These are phyloP conservation scores for Thaumetopoea pityocampa DNA, from an alignment of 1,140 invertebrate species.

Conservation along the genomic window DNA sequence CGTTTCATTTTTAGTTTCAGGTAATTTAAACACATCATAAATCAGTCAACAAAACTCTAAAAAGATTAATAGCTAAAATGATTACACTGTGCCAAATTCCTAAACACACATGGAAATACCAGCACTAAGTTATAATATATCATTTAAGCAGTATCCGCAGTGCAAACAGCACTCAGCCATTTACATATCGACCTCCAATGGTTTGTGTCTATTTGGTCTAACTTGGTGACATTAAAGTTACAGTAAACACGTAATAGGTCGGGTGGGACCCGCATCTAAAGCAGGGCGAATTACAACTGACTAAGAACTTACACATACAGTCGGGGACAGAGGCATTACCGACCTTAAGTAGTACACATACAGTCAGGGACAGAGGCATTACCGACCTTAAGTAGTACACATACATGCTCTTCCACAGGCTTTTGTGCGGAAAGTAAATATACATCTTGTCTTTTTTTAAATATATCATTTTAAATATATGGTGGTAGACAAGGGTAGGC, in stretches of 20 bases:
- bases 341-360: slow-evolving; percentile 11
- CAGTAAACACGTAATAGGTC: slow-evolving; percentile 35
- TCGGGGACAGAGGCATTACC: slow-evolving; percentile 9
- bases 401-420: slow-evolving; percentile 10
- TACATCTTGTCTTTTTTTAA: too few relatives aligned
- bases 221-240: slow-evolving; percentile 36
- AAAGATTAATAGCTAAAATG: neutral
- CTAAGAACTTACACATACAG: slow-evolving; percentile 30
- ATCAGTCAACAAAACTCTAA: too few relatives aligned
- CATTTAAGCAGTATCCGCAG: too few relatives aligned
- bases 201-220: slow-evolving; percentile 29
- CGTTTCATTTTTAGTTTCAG: too few relatives aligned
- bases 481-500: too few relatives aligned
- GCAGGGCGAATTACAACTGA: slow-evolving; percentile 35
- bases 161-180: slow-evolving; percentile 12
- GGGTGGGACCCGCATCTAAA: slow-evolving; percentile 35
- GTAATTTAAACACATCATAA: too few relatives aligned
- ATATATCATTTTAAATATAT: too few relatives aligned
- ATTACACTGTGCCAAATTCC: neutral
- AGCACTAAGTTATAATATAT: too few relatives aligned
- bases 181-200: slow-evolving; percentile 31
- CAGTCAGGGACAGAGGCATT: slow-evolving; percentile 10
- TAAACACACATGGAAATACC: neutral
- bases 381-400: slow-evolving; percentile 10
- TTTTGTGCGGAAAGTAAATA: too few relatives aligned